These are phyloP conservation scores for Morbakka virulenta DNA, from an alignment of 30 jellyfish, hydroid and myxozoan genomes.

Conservation along the genomic window DNA sequence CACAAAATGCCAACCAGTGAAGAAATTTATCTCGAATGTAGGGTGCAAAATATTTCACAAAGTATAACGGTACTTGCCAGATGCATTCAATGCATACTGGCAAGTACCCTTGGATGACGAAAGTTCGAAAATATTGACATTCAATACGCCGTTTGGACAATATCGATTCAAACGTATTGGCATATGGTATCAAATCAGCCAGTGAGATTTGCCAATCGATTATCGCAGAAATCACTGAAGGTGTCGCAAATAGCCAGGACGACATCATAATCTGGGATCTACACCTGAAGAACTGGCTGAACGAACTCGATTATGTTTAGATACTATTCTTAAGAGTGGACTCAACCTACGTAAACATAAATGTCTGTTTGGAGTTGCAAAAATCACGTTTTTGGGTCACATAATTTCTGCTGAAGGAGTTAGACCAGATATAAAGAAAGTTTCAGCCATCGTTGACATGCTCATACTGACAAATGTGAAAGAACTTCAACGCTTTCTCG, in stretches of 20 bases:
- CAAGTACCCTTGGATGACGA: neutral
- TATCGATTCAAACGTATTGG: slow-evolving; percentile 15
- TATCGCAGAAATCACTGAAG: slow-evolving; percentile 22
- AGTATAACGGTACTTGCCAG: too few species aligned
- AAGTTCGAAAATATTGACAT: slow-evolving; percentile 15
- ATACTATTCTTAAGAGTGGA: slow-evolving; percentile 6
- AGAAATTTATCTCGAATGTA: too few species aligned
- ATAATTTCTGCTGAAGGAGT: slow-evolving; percentile 51
- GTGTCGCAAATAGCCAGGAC: slow-evolving; percentile 39
- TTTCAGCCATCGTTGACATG: slow-evolving; percentile 42
- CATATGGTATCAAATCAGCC: slow-evolving; percentile 42
- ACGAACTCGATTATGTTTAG: neutral
- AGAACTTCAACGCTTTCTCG: slow-evolving; percentile 58
- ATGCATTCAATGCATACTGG: too few species aligned
- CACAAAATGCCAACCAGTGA: too few species aligned
- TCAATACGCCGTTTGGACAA: slow-evolving; percentile 37
- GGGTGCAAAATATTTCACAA: too few species aligned
- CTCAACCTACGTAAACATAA: slow-evolving; percentile 27
- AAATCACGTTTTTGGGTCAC: slow-evolving; percentile 54
- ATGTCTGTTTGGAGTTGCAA: slow-evolving; percentile 28
- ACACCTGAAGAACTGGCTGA: slow-evolving; percentile 15
- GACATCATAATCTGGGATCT: slow-evolving; percentile 49
- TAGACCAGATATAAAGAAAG: slow-evolving; percentile 47
- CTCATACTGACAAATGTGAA: slow-evolving; percentile 49
- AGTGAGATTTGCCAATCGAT: slow-evolving; percentile 42